Conservation (phyloP, 2,113 vertebrate genomes). For the Bufo gargarizans region DNA sequence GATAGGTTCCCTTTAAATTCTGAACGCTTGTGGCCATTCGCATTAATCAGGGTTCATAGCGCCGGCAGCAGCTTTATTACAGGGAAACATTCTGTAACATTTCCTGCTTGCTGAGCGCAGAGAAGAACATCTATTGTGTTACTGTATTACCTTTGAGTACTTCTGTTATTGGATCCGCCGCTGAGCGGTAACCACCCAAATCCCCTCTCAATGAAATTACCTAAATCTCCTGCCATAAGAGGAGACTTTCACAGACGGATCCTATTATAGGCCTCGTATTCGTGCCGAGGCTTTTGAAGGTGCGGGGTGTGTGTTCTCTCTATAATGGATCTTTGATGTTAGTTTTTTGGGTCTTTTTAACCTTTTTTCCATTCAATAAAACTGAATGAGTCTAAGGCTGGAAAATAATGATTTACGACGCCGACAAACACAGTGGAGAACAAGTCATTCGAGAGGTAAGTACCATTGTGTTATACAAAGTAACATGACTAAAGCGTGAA, state of each 20-base stretch:
- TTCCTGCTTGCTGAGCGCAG: neutral
- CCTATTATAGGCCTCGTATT: neutral
- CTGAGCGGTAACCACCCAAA: slow-evolving; percentile 16
- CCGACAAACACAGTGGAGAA: slow-evolving; percentile 5
- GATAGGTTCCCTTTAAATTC: neutral
- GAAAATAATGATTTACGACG: neutral
- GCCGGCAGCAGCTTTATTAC: neutral
- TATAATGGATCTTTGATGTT: slow-evolving; percentile 12
- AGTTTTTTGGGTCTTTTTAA: neutral
- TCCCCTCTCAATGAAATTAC: slow-evolving; percentile 21
- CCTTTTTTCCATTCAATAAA: neutral
- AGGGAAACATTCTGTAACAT: neutral
- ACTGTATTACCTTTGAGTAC: neutral
- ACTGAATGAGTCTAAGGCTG: slow-evolving; percentile 9
- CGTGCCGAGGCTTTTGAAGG: neutral
- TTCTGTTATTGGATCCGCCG: slow-evolving; percentile 17
- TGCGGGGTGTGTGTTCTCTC: neutral
- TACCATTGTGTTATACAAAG: neutral
- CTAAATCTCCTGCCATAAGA: neutral
- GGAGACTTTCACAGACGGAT: neutral
- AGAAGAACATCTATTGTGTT: slow-evolving; percentile 10
- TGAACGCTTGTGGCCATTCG: neutral
- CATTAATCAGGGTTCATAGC: neutral
- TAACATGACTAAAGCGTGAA: neutral
- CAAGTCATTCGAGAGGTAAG: neutral